Conservation (phyloP, 2,888 invertebrate genomes). For the Corbicula japonica region DNA sequence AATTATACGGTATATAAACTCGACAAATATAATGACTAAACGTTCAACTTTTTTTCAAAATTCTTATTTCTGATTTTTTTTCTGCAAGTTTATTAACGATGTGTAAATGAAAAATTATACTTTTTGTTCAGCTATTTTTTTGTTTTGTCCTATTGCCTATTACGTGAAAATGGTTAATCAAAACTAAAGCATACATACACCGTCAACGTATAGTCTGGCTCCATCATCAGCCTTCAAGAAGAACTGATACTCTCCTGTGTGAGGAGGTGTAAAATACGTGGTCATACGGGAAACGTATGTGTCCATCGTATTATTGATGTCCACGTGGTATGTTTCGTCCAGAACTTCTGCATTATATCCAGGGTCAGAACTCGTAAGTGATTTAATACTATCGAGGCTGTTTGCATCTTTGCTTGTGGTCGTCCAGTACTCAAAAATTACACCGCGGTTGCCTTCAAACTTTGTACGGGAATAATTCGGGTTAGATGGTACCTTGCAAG, state of each 20-base stretch:
- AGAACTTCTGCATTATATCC: constrained; percentile 57
- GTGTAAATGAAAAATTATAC: no score
- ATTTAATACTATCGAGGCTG: constrained; percentile 24
- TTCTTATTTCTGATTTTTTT: no score
- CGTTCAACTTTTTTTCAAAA: no score
- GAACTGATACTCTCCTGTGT: constrained; percentile 72
- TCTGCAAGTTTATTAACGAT: no score
- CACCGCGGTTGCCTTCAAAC: constrained; percentile 72
- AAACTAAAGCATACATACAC: no score
- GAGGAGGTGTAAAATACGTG: constrained; percentile 75
- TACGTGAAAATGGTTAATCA: no score
- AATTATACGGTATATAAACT: no score
- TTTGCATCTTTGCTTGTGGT: constrained; percentile 34
- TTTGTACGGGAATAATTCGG: constrained; percentile 28
- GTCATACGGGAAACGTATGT: constrained; percentile 68
- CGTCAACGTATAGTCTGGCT: constrained; percentile 68
- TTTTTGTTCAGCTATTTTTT: no score
- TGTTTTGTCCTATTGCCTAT: no score
- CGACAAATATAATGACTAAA: no score
- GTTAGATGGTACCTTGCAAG: constrained; percentile 55
- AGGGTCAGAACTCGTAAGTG: constrained; percentile 45
- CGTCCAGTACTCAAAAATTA: constrained; percentile 67
- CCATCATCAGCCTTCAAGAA: constrained; percentile 71
- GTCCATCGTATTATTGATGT: constrained; percentile 55
- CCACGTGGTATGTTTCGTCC: constrained; percentile 67